A percentile compares a stretch with the other conserved stretches of the same genome.
Conservation (phyloP, 2,113 vertebrate genomes). For the Ceuthmochares aereus region DNA sequence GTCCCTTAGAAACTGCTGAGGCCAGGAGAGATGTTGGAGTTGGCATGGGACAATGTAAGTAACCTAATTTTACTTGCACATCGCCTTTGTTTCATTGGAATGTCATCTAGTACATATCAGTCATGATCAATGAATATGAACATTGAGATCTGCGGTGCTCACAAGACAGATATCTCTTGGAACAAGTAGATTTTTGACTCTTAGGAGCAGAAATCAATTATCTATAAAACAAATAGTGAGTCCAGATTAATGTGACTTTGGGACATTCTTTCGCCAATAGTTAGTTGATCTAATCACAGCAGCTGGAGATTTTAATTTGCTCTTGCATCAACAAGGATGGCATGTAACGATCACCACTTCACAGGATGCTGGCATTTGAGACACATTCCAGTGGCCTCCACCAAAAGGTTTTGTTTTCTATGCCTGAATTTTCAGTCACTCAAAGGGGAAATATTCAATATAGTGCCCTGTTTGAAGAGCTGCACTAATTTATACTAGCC, state of each 20-base stretch:
- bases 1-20: background rate
- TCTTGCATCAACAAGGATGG: background rate
- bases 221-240: background rate
- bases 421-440: background rate
- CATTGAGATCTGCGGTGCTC: background rate
- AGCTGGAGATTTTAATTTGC: background rate
- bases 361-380: background rate
- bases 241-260: background rate
- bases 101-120: fast-evolving
- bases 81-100: background rate
- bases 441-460: background rate
- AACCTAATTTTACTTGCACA: background rate
- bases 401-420: background rate
- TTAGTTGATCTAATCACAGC: background rate
- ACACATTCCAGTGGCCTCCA: background rate
- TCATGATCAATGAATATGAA: background rate
- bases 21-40: background rate
- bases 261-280: background rate
- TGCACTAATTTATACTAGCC: background rate
- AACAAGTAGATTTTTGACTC: background rate
- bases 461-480: background rate
- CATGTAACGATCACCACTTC: background rate
- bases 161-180: background rate
- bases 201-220: background rate
- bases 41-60: background rate